Evolutionary conservation across 2,797 vertebrate genomes (phyloP).

Genomic region (Sylvilagus floridanus): DNA sequence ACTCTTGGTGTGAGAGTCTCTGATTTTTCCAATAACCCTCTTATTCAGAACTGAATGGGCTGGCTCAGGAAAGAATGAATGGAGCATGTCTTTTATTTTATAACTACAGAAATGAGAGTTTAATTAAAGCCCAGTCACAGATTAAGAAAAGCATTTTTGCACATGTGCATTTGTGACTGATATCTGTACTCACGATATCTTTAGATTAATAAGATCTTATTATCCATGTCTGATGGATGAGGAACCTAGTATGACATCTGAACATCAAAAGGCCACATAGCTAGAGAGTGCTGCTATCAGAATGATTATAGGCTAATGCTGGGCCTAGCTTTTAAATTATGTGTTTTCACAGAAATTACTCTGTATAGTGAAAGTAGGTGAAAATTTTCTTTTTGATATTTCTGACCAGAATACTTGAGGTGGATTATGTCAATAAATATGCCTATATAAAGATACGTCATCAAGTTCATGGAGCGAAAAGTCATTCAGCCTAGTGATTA

Average conservation of each 20-base stretch:
- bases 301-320: background rate
- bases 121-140: background rate
- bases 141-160: background rate
- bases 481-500: too few species aligned
- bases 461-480: too few species aligned
- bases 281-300: background rate
- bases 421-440: background rate
- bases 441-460: too few species aligned
- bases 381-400: background rate
- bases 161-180: background rate
- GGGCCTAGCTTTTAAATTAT: background rate
- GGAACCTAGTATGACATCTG: background rate
- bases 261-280: background rate
- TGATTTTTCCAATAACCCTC: background rate
- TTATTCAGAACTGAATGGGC: background rate
- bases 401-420: background rate
- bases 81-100: background rate
- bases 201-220: background rate
- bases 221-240: background rate
- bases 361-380: background rate
- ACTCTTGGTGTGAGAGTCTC: rapidly evolving
- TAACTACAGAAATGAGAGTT: background rate
- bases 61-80: background rate
- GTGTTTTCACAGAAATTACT: background rate
- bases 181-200: background rate